phyloP scores from a whole-genome alignment of 2,888 invertebrate genomes.

The Alloscopus bannaensis region DNA sequence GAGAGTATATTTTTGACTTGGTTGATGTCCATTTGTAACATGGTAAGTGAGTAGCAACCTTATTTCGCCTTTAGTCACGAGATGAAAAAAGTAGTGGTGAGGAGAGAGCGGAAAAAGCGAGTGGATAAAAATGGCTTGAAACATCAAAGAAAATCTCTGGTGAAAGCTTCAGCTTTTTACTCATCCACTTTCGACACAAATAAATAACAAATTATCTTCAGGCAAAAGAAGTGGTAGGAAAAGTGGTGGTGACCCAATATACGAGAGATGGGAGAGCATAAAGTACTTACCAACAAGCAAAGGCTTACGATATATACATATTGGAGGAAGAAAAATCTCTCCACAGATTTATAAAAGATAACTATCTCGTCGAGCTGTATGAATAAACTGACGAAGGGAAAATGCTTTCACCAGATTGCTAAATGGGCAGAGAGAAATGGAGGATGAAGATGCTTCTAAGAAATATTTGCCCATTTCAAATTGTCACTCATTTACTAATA shows the following conservation, averaged over 20 bases:
- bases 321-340: too few species aligned
- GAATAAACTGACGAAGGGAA: too few species aligned
- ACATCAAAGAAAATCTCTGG: conserved; percentile 59
- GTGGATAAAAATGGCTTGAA: conserved; percentile 36
- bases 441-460: too few species aligned
- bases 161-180: conserved; percentile 48
- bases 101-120: conserved; percentile 27
- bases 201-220: conserved; percentile 59
- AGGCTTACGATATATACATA: too few species aligned
- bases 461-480: too few species aligned
- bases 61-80: conserved; percentile 12
- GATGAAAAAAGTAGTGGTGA: conserved; percentile 4
- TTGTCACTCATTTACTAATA: too few species aligned
- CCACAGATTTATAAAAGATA: too few species aligned
- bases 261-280: background rate
- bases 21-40: conserved; percentile 12
- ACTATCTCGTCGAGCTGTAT: too few species aligned
- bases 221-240: conserved; percentile 40
- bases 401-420: conserved; percentile 16
- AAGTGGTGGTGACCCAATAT: conserved; percentile 31
- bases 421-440: too few species aligned
- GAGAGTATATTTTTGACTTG: background rate
- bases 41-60: background rate
- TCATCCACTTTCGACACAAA: conserved; percentile 52
- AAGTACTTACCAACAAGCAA: too few species aligned